These are phyloP conservation scores for Plotosus lineatus DNA, from an alignment of 2,113 vertebrate species.

Conservation along the genomic window DNA sequence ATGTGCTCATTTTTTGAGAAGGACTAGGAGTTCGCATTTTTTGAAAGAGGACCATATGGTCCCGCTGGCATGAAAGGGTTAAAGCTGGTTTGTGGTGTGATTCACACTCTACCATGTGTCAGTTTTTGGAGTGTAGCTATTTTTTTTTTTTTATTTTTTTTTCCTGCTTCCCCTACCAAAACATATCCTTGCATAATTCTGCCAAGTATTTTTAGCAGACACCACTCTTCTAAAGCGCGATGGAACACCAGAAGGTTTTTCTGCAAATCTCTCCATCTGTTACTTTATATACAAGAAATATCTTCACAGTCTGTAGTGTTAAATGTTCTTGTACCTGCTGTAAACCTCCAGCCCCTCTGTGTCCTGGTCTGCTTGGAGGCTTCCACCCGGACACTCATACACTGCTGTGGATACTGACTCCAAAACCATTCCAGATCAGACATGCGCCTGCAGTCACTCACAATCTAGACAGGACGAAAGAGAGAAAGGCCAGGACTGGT, in stretches of 20 bases:
- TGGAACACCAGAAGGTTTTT: background rate
- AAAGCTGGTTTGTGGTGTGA: background rate
- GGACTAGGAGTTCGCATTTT: too few species aligned
- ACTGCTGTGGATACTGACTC: conserved; percentile 63
- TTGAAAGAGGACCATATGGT: too few species aligned
- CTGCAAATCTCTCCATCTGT: background rate
- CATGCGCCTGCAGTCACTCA: conserved; percentile 84
- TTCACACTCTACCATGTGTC: background rate
- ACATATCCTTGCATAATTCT: background rate
- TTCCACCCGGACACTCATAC: conserved; percentile 74
- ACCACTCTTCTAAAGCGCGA: background rate
- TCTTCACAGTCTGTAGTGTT: background rate
- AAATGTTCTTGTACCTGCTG: conserved; percentile 63
- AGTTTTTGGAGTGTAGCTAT: too few species aligned
- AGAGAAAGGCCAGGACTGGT: background rate
- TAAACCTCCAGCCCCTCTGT: conserved; percentile 82
- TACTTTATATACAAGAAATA: background rate
- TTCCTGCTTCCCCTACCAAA: background rate
- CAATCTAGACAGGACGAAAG: conserved; percentile 70
- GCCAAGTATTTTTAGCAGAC: background rate
- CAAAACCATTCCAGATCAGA: conserved; percentile 86
- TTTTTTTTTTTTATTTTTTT: too few species aligned
- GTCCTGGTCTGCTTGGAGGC: conserved; percentile 73
- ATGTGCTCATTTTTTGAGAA: too few species aligned
- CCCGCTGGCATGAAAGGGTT: too few species aligned